Evolutionary conservation across 1,140 invertebrate genomes (phyloP), one percentile per base, ranked within the genome.

Genomic region (Chionoecetes opilio): DNA sequence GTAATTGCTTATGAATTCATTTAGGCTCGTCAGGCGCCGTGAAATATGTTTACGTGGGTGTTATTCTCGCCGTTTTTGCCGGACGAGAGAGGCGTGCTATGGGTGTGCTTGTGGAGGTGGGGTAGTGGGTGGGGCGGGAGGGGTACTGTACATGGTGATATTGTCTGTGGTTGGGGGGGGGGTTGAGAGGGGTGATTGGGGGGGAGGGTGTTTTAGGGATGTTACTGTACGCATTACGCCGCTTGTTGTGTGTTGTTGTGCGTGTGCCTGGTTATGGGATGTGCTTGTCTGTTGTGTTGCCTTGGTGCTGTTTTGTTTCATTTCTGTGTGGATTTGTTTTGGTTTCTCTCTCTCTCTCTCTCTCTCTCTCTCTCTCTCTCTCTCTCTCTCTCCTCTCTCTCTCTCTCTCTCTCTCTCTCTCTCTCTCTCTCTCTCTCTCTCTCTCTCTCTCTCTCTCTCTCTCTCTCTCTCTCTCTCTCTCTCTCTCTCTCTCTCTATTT

Each of bases 381-480:
- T 53, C 46, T 87, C 32, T 87, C 31, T 87, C 86, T 87, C 31
- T 87, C 32, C 86, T 87, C 32, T 87, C 86, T 35, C 31, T 35
- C 32, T 87, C 86, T 87, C 86, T 53, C 46, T 53, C 46, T 53
- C 46, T 53, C 46, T 53, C 46, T 53, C 46, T 53, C 46, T 53
- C 46, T 87, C 32, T 87, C 31, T 87, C 86, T 87, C 31, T 87
- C 32, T 87, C 86, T 87, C 32, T 87, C 86, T 35, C 31, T 35
- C 32, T 87, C 86, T 87, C 86, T 87, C 38, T 34, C 86, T 34
- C 86, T 34, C 86, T 34, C 86, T 32, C 3, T 87, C 86, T 32
- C 86, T 87, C 5, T 32, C 86, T 87, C 32, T 34, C 29, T 87
- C 86, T 87, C 86, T 87, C 31, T 34, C 86, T 87, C 86, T 87